Base-by-base conservation (phyloP, 2,888 invertebrate genomes). In the Pheosia tremula region DNA sequence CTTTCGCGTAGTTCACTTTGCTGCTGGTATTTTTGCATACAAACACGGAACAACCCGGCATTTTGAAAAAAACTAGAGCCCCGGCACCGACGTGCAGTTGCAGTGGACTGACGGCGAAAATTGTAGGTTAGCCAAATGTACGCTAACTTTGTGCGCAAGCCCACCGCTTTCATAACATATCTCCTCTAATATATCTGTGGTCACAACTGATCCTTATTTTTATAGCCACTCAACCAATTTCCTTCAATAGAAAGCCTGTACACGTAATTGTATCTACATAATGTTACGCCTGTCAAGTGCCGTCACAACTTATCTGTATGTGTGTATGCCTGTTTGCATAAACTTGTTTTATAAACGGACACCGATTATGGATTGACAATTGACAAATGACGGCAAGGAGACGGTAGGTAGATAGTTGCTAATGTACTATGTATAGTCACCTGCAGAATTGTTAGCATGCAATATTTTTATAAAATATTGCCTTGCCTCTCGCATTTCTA, bases 341-440 rank as follows among this genome's bases (percentile, higher is more conserved):
- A 67, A 64, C 50, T 39, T 56, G 63, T 36, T 65, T 72, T 56
- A 50, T 74, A 67, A 55, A 75, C 38, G 72, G 69, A 24, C 9
- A 57, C 24, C 39, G 58, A 63, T 71, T 75, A 74, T 54, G 50
- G 62, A 67, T 63, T 67, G 72, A 68, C 74, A 64, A 52, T 56
- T 53, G 53, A 53, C 53, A 53, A 53, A 53, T 50, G 50, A 24
- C 64, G 39, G 56, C 56, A 24, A 37, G 60, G 62, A 59, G 67
- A 68, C 75, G 72, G 73, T 55, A 56, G 57, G 11, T 50, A 50
- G 50, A 50, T 50, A 24, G 66, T 64, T 58, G 47, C 63, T 63
- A 57, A 68, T 11, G 56, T 69, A 65, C 66, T 69, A 59, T 5
- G 67, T 64, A 71, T 60, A 58, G 62, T 66, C 54, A 54, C 8